Conservation (phyloP, 2,113 vertebrate genomes). For the Raja brachyura region DNA sequence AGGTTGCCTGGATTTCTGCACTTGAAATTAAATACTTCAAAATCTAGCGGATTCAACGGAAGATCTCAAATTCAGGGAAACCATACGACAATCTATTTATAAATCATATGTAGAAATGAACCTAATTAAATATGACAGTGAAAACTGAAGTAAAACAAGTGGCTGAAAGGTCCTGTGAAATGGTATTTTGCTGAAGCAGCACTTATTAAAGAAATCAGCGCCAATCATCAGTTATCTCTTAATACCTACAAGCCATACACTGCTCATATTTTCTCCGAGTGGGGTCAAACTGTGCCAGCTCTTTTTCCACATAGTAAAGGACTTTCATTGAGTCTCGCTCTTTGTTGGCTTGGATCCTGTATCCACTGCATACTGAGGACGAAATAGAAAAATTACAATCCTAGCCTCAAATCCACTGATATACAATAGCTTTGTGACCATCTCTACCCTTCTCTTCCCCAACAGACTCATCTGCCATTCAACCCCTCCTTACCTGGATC, state of each 20-base stretch:
- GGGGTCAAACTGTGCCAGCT: slow-evolving; percentile 78
- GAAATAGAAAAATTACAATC: slow-evolving; percentile 10
- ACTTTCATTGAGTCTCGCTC: slow-evolving; percentile 85
- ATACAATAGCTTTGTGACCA: neutral
- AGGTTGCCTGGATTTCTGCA: neutral
- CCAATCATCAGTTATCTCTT: slow-evolving; percentile 22
- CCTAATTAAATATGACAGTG: neutral
- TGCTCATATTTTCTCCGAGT: slow-evolving; percentile 69
- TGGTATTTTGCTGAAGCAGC: neutral
- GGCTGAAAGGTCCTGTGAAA: neutral
- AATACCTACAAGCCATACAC: slow-evolving; percentile 65
- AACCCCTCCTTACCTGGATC: too few species aligned
- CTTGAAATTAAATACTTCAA: neutral
- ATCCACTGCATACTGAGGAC: slow-evolving; percentile 73
- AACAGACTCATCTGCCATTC: too few species aligned
- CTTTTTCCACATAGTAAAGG: slow-evolving; percentile 86
- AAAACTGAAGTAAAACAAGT: neutral
- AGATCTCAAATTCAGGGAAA: neutral
- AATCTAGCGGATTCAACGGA: neutral
- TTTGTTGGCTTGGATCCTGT: slow-evolving; percentile 79
- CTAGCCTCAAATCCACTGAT: neutral
- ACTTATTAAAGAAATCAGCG: slow-evolving; percentile 1
- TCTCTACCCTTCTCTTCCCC: too few species aligned
- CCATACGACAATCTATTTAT: neutral
- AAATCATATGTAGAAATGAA: slow-evolving; percentile 1